Evolutionary conservation across 2,888 invertebrate species (phyloP), one percentile per base, ranked within the genome.

Genomic region (Aphodius sticticus): DNA sequence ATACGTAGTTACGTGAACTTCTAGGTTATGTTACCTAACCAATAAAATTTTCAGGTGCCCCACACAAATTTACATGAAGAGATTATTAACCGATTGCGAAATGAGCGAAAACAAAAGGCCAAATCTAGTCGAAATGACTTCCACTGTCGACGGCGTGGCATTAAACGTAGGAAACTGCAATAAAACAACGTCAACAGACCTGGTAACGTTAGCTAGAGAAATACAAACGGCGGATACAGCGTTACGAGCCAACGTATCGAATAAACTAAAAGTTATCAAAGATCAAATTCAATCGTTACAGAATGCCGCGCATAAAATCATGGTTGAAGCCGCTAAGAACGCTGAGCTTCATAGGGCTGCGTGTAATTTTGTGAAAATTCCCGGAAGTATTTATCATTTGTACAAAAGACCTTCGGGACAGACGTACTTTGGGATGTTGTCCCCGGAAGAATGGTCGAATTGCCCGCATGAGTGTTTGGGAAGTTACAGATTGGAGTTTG

Each of bases 291-390:
- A 91, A 84, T 92, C 92, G 87, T 89, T 95, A 70, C 93, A 94
- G 86, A 90, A 92, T 26, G 93, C 94, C 86, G 94, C 95, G 0
- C 88, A 91, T 82, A 88, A 90, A 81, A 92, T 94, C 77, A 85
- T 93, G 4, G 86, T 90, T 71, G 93, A 94, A 83, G 91, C 93
- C 0, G 91, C 92, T 85, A 87, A 90, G 76, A 92, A 93, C 85
- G 88, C 88, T 15, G 89, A 91, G 75, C 88, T 96, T 69, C 93
- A 96, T 86, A 92, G 92, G 84, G 93, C 92, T 0, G 93, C 95
- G 1, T 96, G 95, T 87, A 95, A 95, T 87, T 92, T 96, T 86
- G 90, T 92, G 16, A 95, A 95, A 88, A 91, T 92, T 74, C 93
- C 95, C 35, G 95, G 95, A 0, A 91, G 92, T 69, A 89, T 92